Percentiles rank a stretch among this genome's conserved stretches.
Conservation (phyloP, 2,888 invertebrate genomes). For the Drosophila mimetica region DNA sequence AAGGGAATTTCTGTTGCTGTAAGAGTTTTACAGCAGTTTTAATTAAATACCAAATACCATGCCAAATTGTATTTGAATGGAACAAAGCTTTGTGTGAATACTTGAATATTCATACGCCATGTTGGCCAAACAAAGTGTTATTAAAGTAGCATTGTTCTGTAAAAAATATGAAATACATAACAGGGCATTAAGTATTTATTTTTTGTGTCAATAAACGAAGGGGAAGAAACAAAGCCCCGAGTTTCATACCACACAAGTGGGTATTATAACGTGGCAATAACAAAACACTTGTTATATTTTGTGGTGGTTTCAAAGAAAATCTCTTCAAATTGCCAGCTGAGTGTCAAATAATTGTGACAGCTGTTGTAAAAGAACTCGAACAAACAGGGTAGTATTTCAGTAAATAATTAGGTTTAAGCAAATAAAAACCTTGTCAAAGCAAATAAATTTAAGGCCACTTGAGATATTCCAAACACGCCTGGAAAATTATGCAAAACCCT, state of each 20-base stretch:
- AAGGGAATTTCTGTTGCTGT: neutral
- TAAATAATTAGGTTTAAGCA: constrained; percentile 9
- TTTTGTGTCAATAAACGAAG: neutral
- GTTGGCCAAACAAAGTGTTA: neutral
- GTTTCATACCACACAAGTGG: neutral
- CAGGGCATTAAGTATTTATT: constrained; percentile 4
- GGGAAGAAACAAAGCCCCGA: neutral
- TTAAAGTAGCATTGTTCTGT: neutral
- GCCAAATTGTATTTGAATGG: neutral
- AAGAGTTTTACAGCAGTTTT: constrained; percentile 1
- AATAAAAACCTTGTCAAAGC: neutral
- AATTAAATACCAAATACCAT: neutral
- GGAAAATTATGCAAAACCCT: constrained; percentile 19
- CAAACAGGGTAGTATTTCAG: neutral
- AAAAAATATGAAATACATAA: neutral
- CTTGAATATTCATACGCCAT: neutral
- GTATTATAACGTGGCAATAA: constrained; percentile 18
- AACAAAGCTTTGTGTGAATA: neutral
- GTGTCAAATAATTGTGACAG: constrained; percentile 31
- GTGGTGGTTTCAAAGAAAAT: neutral
- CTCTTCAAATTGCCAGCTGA: constrained; percentile 10
- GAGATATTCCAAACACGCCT: constrained; percentile 14
- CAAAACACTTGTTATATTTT: constrained; percentile 1
- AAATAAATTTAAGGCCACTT: constrained; percentile 3
- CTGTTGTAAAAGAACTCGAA: neutral